Conservation (phyloP, 2,888 invertebrate species). For the Cephus pulcher region DNA sequence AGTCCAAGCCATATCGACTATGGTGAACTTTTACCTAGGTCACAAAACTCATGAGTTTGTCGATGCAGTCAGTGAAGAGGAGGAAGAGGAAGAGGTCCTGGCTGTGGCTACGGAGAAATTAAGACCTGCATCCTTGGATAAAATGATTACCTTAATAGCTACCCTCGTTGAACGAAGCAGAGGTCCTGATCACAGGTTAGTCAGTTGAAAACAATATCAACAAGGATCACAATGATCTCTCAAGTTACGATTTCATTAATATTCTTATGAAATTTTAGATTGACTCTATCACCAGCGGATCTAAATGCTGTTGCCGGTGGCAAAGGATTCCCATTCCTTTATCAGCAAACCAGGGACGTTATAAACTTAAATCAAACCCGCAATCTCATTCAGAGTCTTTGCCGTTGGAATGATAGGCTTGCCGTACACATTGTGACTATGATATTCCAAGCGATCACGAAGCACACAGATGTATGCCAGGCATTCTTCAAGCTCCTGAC, state of each 20-base stretch:
- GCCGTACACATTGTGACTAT: conserved; percentile 90
- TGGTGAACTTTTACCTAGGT: conserved; percentile 93
- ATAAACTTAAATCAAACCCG: conserved; percentile 93
- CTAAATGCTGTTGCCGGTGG: conserved; percentile 86
- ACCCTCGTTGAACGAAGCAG: conserved; percentile 90
- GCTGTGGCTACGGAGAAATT: conserved; percentile 80
- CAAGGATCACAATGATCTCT: background rate
- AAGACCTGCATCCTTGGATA: conserved; percentile 91
- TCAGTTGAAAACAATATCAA: background rate
- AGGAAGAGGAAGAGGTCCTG: conserved; percentile 76
- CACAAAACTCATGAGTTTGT: conserved; percentile 82
- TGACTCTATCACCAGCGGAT: conserved; percentile 83
- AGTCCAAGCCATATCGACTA: conserved; percentile 88
- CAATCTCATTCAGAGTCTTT: conserved; percentile 90
- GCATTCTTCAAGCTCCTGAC: conserved; percentile 94
- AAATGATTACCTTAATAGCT: conserved; percentile 93
- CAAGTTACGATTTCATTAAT: background rate
- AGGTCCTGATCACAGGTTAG: conserved; percentile 73
- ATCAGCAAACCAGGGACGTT: conserved; percentile 94
- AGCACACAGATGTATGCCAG: conserved; percentile 91
- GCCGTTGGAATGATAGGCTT: conserved; percentile 90
- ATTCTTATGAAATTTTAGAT: conserved; percentile 61
- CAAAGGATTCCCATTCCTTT: conserved; percentile 93
- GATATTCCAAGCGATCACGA: conserved; percentile 91
- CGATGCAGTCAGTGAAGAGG: conserved; percentile 79